Evolutionary conservation across 2,888 invertebrate species (phyloP).

Genomic region (Cosmopolites sordidus): DNA sequence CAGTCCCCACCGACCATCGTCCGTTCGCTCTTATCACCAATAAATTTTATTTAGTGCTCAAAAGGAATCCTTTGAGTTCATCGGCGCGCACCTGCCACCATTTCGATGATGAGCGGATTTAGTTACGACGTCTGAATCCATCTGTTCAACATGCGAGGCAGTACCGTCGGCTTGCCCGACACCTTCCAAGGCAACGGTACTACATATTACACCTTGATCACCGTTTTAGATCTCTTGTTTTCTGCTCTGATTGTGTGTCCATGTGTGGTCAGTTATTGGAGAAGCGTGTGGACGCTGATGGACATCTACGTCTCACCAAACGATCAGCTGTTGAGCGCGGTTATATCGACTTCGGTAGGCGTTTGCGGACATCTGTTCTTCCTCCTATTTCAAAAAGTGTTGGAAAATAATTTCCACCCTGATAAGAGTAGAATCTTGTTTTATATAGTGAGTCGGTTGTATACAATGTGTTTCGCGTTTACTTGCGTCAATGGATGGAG

Average conservation of each 20-base stretch:
- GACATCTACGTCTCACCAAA: slow-evolving; percentile 66
- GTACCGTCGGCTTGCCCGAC: slow-evolving; percentile 63
- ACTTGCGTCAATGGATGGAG: slow-evolving; percentile 87
- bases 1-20: slow-evolving; percentile 17
- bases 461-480: slow-evolving; percentile 71
- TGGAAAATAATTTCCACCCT: slow-evolving; percentile 60
- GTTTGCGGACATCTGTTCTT: slow-evolving; percentile 66
- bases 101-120: slow-evolving; percentile 5
- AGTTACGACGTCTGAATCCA: neutral
- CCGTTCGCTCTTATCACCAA: slow-evolving; percentile 17
- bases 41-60: slow-evolving; percentile 23
- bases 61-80: slow-evolving; percentile 17
- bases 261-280: slow-evolving; percentile 80
- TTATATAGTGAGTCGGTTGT: slow-evolving; percentile 66
- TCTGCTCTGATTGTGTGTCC: slow-evolving; percentile 72
- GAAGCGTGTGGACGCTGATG: slow-evolving; percentile 79
- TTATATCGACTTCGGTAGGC: slow-evolving; percentile 66
- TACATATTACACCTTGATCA: slow-evolving; percentile 44
- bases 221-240: slow-evolving; percentile 66
- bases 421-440: slow-evolving; percentile 65
- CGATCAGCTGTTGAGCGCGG: slow-evolving; percentile 57
- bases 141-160: slow-evolving; percentile 58
- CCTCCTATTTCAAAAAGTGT: slow-evolving; percentile 62
- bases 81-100: slow-evolving; percentile 1
- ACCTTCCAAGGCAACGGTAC: slow-evolving; percentile 44